These are phyloP conservation scores for Dendroctonus ponderosae DNA, from an alignment of 1,140 invertebrate species.

Conservation along the genomic window DNA sequence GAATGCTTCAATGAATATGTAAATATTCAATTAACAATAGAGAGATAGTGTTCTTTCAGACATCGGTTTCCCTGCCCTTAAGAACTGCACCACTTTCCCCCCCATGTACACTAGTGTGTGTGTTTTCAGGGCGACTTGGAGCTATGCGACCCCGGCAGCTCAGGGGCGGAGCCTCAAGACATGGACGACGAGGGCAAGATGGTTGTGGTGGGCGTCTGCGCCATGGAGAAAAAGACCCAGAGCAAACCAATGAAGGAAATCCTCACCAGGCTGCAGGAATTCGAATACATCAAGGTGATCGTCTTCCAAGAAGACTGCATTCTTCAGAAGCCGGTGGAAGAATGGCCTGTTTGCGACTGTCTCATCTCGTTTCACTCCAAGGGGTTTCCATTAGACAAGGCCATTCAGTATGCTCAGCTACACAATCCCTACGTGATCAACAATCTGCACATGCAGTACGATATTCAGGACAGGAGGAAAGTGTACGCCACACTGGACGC, in stretches of 20 bases:
- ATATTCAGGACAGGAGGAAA: slow-evolving; percentile 90
- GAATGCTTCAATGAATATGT: slow-evolving; percentile 46
- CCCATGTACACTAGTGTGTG: not conserved
- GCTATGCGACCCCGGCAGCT: slow-evolving; percentile 63
- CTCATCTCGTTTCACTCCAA: slow-evolving; percentile 98
- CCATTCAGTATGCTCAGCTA: slow-evolving; percentile 93
- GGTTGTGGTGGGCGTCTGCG: slow-evolving; percentile 94
- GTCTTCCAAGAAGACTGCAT: slow-evolving; percentile 94
- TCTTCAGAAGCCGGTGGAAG: slow-evolving; percentile 86
- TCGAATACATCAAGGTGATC: slow-evolving; percentile 92
- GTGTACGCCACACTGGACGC: slow-evolving; percentile 93
- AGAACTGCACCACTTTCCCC: not conserved
- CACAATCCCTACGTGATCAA: slow-evolving; percentile 97
- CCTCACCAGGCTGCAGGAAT: slow-evolving; percentile 88
- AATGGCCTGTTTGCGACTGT: slow-evolving; percentile 98
- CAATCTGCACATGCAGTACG: slow-evolving; percentile 97
- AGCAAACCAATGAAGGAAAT: slow-evolving; percentile 99
- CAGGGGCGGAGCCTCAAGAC: slow-evolving; percentile 55
- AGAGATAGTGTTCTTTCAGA: too few relatives aligned
- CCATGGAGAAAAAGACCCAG: slow-evolving; percentile 98
- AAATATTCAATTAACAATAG: slow-evolving; percentile 35
- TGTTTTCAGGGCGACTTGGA: slow-evolving; percentile 67
- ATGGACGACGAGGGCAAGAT: slow-evolving; percentile 66
- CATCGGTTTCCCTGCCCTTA: too few relatives aligned
- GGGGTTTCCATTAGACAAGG: slow-evolving; percentile 97